A percentile compares a stretch with the other conserved stretches of the same genome.
These are phyloP conservation scores for Hydra vulgaris DNA, from an alignment of 30 jellyfish, hydroid and myxozoan genomes.

Conservation along the genomic window DNA sequence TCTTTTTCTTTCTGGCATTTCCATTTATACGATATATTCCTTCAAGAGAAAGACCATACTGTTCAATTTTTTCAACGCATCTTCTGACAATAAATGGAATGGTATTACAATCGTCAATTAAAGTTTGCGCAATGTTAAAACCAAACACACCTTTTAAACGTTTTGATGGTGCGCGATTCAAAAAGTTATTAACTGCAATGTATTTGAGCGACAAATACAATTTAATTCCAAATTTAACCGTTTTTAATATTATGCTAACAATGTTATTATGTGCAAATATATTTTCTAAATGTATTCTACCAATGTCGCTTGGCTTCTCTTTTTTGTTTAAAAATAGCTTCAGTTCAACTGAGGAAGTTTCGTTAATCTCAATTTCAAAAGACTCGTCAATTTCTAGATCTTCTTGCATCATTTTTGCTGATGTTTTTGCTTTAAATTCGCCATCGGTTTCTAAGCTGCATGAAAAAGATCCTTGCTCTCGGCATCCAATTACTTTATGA, in stretches of 20 bases:
- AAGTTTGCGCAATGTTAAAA: slow-evolving; percentile 53
- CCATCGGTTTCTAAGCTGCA: slow-evolving; percentile 61
- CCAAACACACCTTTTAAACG: slow-evolving; percentile 88
- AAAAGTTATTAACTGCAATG: slow-evolving; percentile 55
- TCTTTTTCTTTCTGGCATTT: slow-evolving; percentile 77
- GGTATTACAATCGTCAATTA: slow-evolving; percentile 58
- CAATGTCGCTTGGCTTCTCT: not conserved
- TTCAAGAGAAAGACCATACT: slow-evolving; percentile 55
- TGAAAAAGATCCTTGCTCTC: not conserved
- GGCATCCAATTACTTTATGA: not conserved
- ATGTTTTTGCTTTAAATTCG: slow-evolving; percentile 69
- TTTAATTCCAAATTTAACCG: not conserved
- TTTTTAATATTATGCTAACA: not conserved
- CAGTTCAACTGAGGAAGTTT: slow-evolving; percentile 50
- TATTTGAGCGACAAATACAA: slow-evolving; percentile 21
- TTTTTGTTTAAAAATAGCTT: slow-evolving; percentile 24
- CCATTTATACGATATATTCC: slow-evolving; percentile 93
- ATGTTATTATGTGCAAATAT: not conserved
- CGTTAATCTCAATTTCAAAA: slow-evolving; percentile 78
- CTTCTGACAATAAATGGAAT: slow-evolving; percentile 74
- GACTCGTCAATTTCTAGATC: slow-evolving; percentile 44
- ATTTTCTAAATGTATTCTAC: not conserved
- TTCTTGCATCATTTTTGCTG: slow-evolving; percentile 27
- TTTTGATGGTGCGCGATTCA: slow-evolving; percentile 80
- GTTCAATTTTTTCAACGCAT: slow-evolving; percentile 86